phyloP scores from a whole-genome alignment of 2,797 vertebrate species.

The Phalloptychus januarius region DNA sequence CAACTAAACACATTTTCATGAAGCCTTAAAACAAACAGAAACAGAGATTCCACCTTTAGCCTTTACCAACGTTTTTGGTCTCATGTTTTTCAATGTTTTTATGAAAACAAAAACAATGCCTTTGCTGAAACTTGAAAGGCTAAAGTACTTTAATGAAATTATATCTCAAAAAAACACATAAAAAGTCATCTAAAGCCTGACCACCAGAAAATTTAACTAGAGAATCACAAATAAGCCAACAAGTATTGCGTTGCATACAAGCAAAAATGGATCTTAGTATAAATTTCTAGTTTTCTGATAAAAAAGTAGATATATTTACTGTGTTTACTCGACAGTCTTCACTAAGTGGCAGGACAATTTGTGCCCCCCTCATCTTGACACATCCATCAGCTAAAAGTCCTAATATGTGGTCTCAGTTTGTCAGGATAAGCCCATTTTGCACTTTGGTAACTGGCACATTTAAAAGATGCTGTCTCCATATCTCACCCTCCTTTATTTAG shows the following conservation, averaged over 20 bases:
- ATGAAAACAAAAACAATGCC: not conserved
- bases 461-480: constrained; percentile 6
- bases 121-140: not conserved
- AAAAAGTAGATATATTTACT: too few species aligned
- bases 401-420: constrained; percentile 13
- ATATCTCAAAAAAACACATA: not conserved
- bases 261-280: not conserved
- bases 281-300: not conserved
- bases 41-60: not conserved
- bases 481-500: constrained; percentile 16
- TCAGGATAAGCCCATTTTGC: constrained; percentile 1
- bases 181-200: not conserved
- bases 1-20: not conserved
- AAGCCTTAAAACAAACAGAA: not conserved
- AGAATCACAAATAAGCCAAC: not conserved
- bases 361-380: not conserved
- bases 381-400: not conserved
- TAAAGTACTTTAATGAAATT: not conserved
- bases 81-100: not conserved
- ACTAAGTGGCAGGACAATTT: not conserved
- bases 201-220: not conserved
- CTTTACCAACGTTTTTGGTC: not conserved
- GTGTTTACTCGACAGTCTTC: not conserved
- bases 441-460: not conserved
- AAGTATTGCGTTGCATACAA: not conserved